Base-by-base conservation (phyloP, 2,113 vertebrate species). In the Gorilla gorilla region DNA sequence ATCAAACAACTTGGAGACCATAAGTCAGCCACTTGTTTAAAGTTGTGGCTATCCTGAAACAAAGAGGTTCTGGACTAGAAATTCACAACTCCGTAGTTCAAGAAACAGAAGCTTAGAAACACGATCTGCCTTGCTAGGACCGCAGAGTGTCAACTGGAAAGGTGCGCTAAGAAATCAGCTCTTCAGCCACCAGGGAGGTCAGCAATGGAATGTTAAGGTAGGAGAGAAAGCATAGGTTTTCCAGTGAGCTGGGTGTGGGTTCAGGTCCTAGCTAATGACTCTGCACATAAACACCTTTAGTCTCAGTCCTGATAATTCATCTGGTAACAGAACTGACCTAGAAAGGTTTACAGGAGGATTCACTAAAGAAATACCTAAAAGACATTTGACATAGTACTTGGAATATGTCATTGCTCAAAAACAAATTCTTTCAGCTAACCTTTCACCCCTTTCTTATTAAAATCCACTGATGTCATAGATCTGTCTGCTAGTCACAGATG, bases 261-360 rank as follows among this genome's bases (percentile, higher is more conserved):
- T 52, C 61, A 6, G 30, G 48, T 23, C 40, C 43, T 52, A 48
- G 3, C 13, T 61, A 1, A 32, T 1, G n/a, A 52, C 12, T 30
- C 32, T 48, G 64, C n/a, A 16, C 17, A 8, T 11, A 17, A 52
- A 20, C 2, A 2, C 0, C 0, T 30, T 22, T 72, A 7, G 25
- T 43, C 32, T 45, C 30, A 27, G 18, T 75, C 25, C n/a, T 12
- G 0, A 0, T 13, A 7, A 6, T 2, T 48, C 35, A 18, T 30
- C 61, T 30, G 70, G 25, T 35, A 61, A 16, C 40, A 10, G 10
- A 3, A 30, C 6, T 23, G 6, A 12, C 35, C 27, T 43, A 1
- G 45, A 0, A 25, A 81, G 64, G 14, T 12, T 52, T 13, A 20
- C 30, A 6, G 16, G 55, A 90, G 55, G 9, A 25, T 17, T 50